phyloP scores from a whole-genome alignment of 2,797 vertebrate genomes.

The Australoheros facetus region DNA sequence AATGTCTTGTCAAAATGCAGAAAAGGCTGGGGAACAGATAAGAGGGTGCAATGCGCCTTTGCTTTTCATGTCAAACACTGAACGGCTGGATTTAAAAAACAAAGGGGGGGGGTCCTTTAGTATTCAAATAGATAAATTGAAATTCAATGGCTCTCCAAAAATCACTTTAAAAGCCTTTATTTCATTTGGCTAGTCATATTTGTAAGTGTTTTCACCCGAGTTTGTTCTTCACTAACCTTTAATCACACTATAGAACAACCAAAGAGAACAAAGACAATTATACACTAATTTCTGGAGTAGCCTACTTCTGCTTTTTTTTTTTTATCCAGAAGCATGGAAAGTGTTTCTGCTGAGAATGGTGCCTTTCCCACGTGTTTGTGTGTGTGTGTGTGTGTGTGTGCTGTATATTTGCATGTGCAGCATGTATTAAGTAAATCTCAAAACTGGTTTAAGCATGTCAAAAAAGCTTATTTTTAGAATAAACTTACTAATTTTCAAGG shows the following conservation, averaged over 20 bases:
- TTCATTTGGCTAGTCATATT: slow-evolving; percentile 4
- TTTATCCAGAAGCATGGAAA: background rate
- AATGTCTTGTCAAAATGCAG: slow-evolving; percentile 2
- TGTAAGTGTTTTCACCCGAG: slow-evolving; percentile 5
- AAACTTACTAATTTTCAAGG: slow-evolving; percentile 18
- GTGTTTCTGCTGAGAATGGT: background rate
- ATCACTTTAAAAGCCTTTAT: slow-evolving; percentile 28
- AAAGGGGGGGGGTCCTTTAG: background rate
- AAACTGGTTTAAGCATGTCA: background rate
- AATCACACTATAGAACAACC: background rate
- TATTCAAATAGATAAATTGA: slow-evolving; percentile 1
- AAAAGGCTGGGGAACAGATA: slow-evolving; percentile 3
- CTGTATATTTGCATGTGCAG: background rate
- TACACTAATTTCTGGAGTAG: background rate
- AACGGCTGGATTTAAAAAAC: background rate
- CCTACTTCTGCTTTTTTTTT: background rate
- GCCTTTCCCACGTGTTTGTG: background rate
- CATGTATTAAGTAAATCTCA: background rate
- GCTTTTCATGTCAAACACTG: background rate
- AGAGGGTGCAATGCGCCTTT: background rate
- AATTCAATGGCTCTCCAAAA: slow-evolving; percentile 6
- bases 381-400: background rate
- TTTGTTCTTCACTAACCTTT: background rate
- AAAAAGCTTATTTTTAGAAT: slow-evolving; percentile 20
- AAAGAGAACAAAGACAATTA: background rate